Percentiles rank a stretch among this genome's conserved stretches.
Conservation (phyloP, 2,113 vertebrate genomes). For the Cynocephalus volans region DNA sequence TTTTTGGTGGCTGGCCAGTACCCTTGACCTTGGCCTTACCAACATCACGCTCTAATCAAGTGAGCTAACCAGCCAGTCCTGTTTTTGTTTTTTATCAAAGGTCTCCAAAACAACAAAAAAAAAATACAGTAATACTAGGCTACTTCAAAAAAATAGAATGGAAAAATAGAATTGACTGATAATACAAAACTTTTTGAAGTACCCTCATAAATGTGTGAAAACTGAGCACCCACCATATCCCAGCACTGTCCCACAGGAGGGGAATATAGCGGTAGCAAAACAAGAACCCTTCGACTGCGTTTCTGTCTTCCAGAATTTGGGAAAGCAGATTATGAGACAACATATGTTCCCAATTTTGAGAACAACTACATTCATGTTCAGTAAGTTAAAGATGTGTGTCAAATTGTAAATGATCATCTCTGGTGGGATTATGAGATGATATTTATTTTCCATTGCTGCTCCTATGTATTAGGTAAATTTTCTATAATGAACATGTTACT, state of each 20-base stretch:
- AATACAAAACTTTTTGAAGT: no score
- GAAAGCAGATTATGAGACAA: background rate
- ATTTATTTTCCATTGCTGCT: background rate
- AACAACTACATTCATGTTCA: background rate
- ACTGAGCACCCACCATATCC: background rate
- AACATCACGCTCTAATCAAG: no score
- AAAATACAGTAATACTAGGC: background rate
- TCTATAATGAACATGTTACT: background rate
- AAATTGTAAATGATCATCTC: background rate
- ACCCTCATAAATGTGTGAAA: background rate
- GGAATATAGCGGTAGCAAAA: background rate
- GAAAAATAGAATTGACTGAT: no score
- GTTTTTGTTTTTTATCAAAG: background rate
- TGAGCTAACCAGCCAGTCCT: no score
- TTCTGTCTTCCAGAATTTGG: background rate
- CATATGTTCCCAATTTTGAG: background rate
- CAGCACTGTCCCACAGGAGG: background rate
- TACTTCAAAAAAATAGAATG: no score
- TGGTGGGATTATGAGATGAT: background rate
- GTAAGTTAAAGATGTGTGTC: background rate
- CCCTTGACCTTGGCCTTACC: no score
- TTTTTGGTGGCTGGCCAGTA: no score
- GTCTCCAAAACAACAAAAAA: background rate
- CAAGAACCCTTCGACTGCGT: background rate
- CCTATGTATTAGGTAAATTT: background rate